Evolutionary conservation across 2,888 invertebrate genomes (phyloP).

Genomic region (Dendrolimus pini): DNA sequence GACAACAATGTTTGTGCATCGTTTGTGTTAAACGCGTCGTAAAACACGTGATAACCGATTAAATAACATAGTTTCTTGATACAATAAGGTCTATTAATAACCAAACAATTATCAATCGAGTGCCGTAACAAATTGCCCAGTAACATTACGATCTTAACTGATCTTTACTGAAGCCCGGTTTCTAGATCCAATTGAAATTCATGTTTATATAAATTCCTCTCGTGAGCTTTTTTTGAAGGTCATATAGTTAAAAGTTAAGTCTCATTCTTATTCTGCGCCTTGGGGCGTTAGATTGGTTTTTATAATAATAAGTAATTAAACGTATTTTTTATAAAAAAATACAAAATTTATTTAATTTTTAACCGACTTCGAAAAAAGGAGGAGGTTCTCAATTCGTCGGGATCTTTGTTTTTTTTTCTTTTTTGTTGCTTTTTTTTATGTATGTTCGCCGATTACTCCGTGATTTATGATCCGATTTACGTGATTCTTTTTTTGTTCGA

Average conservation of each 20-base stretch:
- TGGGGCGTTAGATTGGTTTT: conserved; percentile 19
- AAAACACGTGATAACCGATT: not conserved
- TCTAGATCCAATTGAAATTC: too few species aligned
- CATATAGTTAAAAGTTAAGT: not conserved
- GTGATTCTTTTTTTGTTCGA: too few species aligned
- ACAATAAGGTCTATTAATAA: not conserved
- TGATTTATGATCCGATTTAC: too few species aligned
- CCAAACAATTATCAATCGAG: not conserved
- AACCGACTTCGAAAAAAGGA: too few species aligned
- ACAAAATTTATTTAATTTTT: too few species aligned
- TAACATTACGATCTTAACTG: not conserved
- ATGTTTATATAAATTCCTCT: not conserved
- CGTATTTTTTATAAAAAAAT: too few species aligned
- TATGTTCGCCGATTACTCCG: too few species aligned
- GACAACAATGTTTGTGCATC: too few species aligned
- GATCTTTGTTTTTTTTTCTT: too few species aligned
- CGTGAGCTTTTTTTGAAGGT: conserved; percentile 1
- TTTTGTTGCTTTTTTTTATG: too few species aligned
- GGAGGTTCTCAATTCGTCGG: too few species aligned
- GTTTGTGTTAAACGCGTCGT: not conserved
- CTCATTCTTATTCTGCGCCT: conserved; percentile 3
- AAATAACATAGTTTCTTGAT: not conserved
- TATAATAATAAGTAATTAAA: conserved; percentile 3
- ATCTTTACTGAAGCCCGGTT: too few species aligned
- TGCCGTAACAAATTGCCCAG: not conserved